A percentile compares a stretch with the other conserved stretches of the same genome.
Evolutionary conservation across 2,797 vertebrate species (phyloP).

Genomic region (Helicolenus hilgendorfi): DNA sequence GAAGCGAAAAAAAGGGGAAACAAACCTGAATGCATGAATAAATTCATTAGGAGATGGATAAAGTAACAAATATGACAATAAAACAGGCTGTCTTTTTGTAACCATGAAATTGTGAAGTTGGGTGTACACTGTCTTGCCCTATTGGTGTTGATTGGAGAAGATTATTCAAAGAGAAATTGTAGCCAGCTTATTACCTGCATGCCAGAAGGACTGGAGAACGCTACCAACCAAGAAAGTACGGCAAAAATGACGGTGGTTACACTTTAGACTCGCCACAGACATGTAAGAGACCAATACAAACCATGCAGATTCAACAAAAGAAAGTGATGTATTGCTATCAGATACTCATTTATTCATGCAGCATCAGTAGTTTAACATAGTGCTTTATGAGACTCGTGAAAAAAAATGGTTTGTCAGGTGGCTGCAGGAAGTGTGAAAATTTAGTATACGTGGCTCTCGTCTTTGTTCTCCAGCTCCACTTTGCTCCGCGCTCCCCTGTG

Average conservation of each 20-base stretch:
- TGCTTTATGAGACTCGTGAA: neutral
- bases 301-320: neutral
- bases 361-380: neutral
- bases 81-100: neutral
- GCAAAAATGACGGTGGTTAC: no score
- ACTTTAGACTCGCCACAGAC: neutral
- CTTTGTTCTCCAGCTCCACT: slow-evolving; percentile 13
- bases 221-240: no score
- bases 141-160: no score
- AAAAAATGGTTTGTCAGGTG: neutral
- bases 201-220: no score
- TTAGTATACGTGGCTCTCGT: neutral
- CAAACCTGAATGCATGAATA: neutral
- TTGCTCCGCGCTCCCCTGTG: slow-evolving; percentile 4
- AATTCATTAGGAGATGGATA: no score
- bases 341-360: no score
- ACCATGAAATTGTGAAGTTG: no score
- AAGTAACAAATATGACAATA: neutral
- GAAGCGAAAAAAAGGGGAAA: neutral
- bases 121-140: no score
- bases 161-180: no score
- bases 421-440: neutral
- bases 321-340: neutral
- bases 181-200: no score
- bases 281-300: neutral